These are phyloP conservation scores for Luperina testacea DNA, from an alignment of 2,888 invertebrate genomes.

Conservation along the genomic window DNA sequence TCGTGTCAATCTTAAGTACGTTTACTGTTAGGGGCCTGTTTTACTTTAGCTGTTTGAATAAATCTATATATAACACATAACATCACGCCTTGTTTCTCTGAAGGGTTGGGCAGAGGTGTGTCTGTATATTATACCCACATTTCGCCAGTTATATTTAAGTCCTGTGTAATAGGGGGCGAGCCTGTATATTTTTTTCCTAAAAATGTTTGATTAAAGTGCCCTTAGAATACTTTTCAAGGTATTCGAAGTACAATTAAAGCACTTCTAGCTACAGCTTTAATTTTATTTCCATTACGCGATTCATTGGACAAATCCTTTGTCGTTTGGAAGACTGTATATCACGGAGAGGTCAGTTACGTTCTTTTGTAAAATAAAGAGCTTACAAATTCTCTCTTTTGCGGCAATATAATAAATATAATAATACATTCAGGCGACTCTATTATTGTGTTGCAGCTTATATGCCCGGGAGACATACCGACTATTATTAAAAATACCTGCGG, in stretches of 20 bases:
- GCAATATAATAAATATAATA: slow-evolving; percentile 4
- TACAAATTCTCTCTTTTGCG: neutral
- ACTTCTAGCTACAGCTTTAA: neutral
- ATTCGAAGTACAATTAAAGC: neutral
- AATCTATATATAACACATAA: neutral
- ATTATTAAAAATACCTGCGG: neutral
- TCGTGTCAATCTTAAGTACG: slow-evolving; percentile 40
- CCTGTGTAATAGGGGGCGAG: neutral
- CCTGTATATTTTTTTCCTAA: neutral
- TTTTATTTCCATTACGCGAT: neutral
- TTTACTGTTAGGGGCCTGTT: slow-evolving; percentile 6
- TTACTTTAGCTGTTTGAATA: neutral
- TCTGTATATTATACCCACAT: too few relatives aligned
- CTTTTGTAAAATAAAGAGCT: neutral
- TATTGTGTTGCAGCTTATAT: neutral
- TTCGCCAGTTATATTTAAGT: neutral
- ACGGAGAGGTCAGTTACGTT: neutral
- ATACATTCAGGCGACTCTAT: neutral
- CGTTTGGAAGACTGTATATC: slow-evolving; percentile 3
- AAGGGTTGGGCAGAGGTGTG: too few relatives aligned
- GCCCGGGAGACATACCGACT: neutral
- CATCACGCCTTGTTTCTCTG: neutral
- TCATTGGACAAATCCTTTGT: neutral
- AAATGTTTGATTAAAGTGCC: neutral
- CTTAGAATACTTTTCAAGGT: neutral